Base-by-base conservation (phyloP, 2,888 invertebrate species). In the Drosophila paranaensis region DNA sequence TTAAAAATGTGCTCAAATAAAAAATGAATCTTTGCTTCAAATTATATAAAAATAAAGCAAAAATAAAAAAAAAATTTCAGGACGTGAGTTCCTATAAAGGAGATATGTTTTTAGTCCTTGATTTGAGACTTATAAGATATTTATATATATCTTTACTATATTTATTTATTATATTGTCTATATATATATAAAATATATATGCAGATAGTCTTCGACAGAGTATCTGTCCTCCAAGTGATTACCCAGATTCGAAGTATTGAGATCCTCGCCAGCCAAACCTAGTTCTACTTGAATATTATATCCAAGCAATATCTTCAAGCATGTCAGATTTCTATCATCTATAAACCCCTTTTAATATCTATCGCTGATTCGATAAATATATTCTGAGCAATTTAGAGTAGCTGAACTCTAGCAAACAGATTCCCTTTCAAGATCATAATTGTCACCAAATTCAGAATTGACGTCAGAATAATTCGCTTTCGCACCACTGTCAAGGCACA, bases 401-500 rank as follows among this genome's bases (percentile, higher is more conserved):
- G 2, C 6, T 8, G 6, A 14, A 11, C 14, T 25, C 25, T 13
- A 46, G 9, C 14, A 9, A 46, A 3, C 3, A 8, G 8, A 8
- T n/a, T 30, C 0, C 3, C 27, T 46, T 11, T 20, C 33, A 11
- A 5, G 0, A 16, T 5, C 43, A 43, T 20, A 10, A 3, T 43
- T 43, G 5, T 2, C 11, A 37, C 11, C 9, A 3, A 14, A 35
- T 13, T 20, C 2, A 10, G 14, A 35, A 33, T 20, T 35, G 13
- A 13, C 35, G 14, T 11, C 2, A 8, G 8, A 6, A 3, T 8
- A 35, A 11, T 11, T 14, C 10, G 4, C n/a, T 37, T n/a, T 40
- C 2, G 25, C 13, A 57, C 80, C 77, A 77, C 60, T 79, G 77
- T 79, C 20, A 4, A 20, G 33, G 14, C 10, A 42, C 39, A 20